Conservation (phyloP, 2,888 invertebrate species). For the Drosophila prostipennis region DNA sequence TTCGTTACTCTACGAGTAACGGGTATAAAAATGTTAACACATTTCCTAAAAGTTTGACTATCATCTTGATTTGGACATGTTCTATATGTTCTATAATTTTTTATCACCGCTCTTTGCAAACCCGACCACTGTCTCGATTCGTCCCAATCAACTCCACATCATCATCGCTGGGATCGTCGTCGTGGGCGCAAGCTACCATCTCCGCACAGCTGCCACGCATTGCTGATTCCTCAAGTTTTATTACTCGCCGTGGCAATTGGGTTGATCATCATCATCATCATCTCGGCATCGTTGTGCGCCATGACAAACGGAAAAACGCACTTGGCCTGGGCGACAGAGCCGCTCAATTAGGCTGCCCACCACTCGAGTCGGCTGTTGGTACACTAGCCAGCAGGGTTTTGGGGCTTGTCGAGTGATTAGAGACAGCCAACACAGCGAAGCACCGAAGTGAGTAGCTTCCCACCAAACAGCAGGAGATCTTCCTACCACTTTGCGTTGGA, state of each 20-base stretch:
- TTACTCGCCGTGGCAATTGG: slow-evolving; percentile 53
- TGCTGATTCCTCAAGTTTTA: slow-evolving; percentile 65
- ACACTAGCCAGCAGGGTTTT: slow-evolving; percentile 38
- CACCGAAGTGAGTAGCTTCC: slow-evolving; percentile 29
- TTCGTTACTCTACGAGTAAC: too few relatives aligned
- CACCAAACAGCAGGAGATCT: slow-evolving; percentile 41
- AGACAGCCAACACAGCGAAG: slow-evolving; percentile 60
- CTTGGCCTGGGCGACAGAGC: slow-evolving; percentile 61
- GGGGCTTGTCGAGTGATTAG: slow-evolving; percentile 56
- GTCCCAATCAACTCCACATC: slow-evolving; percentile 36
- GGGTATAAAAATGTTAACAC: too few relatives aligned
- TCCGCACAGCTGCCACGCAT: slow-evolving; percentile 67
- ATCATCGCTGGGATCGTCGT: slow-evolving; percentile 36
- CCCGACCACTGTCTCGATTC: slow-evolving; percentile 28
- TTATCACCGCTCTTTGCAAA: neutral
- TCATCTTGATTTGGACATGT: too few relatives aligned
- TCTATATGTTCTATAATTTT: neutral
- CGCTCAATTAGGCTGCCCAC: slow-evolving; percentile 77
- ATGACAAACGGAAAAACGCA: slow-evolving; percentile 58
- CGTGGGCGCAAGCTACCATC: slow-evolving; percentile 70
- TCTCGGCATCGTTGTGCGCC: slow-evolving; percentile 42
- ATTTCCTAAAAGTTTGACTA: too few relatives aligned
- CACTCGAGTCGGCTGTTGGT: slow-evolving; percentile 43
- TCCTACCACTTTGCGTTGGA: slow-evolving; percentile 25
- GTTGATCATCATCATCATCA: slow-evolving; percentile 60